A percentile compares a stretch with the other conserved stretches of the same genome.
Conservation (phyloP, 2,888 invertebrate species). For the Cheilosia variabilis region DNA sequence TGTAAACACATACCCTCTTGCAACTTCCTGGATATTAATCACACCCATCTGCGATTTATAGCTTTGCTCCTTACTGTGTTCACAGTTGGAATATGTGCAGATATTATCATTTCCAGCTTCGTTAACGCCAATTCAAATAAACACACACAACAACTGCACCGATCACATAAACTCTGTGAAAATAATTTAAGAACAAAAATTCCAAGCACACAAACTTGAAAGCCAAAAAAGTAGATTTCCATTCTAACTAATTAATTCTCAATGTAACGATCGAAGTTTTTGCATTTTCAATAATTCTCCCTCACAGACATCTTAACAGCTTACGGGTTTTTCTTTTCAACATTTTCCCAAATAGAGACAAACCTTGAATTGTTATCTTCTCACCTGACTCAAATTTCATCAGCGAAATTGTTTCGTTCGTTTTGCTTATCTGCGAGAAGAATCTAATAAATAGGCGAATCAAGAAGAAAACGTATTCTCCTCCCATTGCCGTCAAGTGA, state of each 20-base stretch:
- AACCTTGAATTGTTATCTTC: conserved; percentile 26
- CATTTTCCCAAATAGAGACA: conserved; percentile 9
- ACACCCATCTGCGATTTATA: conserved; percentile 16
- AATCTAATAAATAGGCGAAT: conserved; percentile 27
- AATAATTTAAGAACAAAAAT: background rate
- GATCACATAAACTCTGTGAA: background rate
- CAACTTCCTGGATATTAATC: conserved; percentile 20
- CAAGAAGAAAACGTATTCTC: background rate
- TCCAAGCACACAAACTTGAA: background rate
- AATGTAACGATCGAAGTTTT: conserved; percentile 22
- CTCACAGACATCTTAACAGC: conserved; percentile 36
- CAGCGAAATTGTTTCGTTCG: conserved; percentile 25
- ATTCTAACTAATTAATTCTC: conserved; percentile 1
- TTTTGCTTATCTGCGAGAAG: conserved; percentile 13
- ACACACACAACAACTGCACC: background rate
- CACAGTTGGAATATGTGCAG: background rate
- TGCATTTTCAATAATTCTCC: background rate
- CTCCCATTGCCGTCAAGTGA: background rate
- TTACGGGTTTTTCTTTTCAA: conserved; percentile 11
- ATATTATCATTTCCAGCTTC: conserved; percentile 3
- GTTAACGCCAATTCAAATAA: conserved; percentile 1
- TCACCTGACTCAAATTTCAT: conserved; percentile 52
- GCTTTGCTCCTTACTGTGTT: background rate
- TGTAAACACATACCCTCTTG: background rate
- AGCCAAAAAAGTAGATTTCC: background rate